Conservation (phyloP, 2,113 vertebrate genomes). For the Limanda limanda region DNA sequence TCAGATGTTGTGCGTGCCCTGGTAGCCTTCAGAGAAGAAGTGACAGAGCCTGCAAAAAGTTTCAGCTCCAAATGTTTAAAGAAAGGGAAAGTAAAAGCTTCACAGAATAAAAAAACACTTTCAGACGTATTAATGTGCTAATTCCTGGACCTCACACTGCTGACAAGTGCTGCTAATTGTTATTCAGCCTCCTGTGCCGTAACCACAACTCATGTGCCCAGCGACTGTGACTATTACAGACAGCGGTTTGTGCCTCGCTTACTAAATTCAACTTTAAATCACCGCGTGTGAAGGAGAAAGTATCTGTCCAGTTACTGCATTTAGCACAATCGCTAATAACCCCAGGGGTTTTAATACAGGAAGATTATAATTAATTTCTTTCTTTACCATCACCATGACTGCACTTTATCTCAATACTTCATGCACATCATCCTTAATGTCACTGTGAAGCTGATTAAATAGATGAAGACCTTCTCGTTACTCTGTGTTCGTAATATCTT, state of each 20-base stretch:
- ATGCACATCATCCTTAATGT: background rate
- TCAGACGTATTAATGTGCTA: background rate
- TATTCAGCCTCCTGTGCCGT: background rate
- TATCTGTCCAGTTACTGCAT: background rate
- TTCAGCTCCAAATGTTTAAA: background rate
- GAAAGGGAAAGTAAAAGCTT: background rate
- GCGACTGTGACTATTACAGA: no score
- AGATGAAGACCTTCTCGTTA: no score
- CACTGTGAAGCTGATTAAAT: no score
- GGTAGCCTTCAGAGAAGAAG: conserved; percentile 8
- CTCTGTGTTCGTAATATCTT: no score
- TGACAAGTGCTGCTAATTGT: background rate
- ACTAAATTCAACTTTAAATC: background rate
- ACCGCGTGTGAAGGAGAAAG: background rate
- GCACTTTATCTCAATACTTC: background rate
- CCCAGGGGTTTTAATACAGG: background rate
- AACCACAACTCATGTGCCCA: background rate
- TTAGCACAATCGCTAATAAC: background rate
- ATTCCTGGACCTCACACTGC: background rate
- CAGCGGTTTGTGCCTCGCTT: background rate
- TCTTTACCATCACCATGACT: background rate
- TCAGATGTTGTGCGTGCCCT: conserved; percentile 12
- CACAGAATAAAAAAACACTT: background rate
- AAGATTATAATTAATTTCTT: background rate
- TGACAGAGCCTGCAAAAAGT: background rate